Base-by-base conservation (phyloP, 2,888 invertebrate genomes). In the Netelia fuscicornis region DNA sequence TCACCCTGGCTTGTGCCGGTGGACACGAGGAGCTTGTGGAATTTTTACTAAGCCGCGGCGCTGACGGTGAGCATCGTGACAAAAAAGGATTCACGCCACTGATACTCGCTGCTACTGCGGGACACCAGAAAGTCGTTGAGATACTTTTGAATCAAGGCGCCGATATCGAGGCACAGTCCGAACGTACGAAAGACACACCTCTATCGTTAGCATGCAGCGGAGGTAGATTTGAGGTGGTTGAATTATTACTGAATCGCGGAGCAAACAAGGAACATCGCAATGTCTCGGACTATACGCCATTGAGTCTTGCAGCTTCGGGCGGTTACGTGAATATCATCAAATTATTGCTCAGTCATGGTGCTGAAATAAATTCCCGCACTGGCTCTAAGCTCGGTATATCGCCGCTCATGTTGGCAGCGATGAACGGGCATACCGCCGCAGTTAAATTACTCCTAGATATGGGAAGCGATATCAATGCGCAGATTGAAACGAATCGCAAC, bases 391-490 rank as follows among this genome's bases (percentile, higher is more conserved):
- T 99, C 81, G 99, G 99, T 88, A 99, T 99, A 91, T 99, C 99
- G 0, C 99, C 99, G 3, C 95, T 99, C 77, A 99, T 99, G 99
- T 94, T 99, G 92, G 99, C 99, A 20, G 98, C 99, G 30, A 99
- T 99, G 99, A 99, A 99, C 95, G 99, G 99, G 0, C 98, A 98
- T 92, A 97, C 97, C 92, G 98, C 98, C 84, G 99, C 99, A 62
- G 99, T 99, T 64, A 97, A 98, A 91, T 94, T 99, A 86, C 95
- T 99, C 81, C 95, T 99, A 82, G 99, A 99, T 94, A 98, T 98
- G 96, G 99, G 99, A 88, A 98, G 98, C 91, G 99, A 99, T 94
- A 99, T 99, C 91, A 99, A 99, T 95, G 99, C 99, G 88, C 98
- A 98, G 95, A 99, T 99, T 90, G 99, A 99, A 95, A 99, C 99